Conservation (phyloP, 2,888 invertebrate genomes). For the Athripsodes cinereus region DNA sequence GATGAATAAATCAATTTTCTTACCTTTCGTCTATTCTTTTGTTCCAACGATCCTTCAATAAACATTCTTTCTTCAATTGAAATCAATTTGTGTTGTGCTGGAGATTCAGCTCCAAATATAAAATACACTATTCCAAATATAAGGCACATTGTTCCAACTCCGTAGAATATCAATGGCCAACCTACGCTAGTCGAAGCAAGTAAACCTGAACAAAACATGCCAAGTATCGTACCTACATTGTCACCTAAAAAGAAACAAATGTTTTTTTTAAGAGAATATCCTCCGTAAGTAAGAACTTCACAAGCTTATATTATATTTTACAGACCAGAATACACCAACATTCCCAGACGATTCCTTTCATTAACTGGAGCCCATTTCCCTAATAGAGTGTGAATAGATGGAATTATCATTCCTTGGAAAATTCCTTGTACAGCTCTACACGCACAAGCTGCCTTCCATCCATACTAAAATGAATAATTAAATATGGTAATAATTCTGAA, state of each 20-base stretch:
- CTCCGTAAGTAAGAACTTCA: no score
- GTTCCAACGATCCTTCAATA: slow-evolving; percentile 48
- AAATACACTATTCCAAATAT: slow-evolving; percentile 50
- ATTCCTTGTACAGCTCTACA: slow-evolving; percentile 14
- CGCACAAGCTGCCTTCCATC: slow-evolving; percentile 11
- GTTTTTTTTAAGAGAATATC: no score
- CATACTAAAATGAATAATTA: slow-evolving; percentile 8
- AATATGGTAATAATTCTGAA: no score
- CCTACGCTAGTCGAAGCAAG: slow-evolving; percentile 51
- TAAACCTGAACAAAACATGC: slow-evolving; percentile 59
- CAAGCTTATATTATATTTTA: no score
- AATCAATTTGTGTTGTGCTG: slow-evolving; percentile 50
- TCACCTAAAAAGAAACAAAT: slow-evolving; percentile 45
- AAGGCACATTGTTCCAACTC: slow-evolving; percentile 49
- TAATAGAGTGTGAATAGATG: slow-evolving; percentile 16
- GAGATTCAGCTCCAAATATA: slow-evolving; percentile 52
- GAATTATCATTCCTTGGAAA: slow-evolving; percentile 7
- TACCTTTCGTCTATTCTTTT: slow-evolving; percentile 4
- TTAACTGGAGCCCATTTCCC: slow-evolving; percentile 17
- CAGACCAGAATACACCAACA: slow-evolving; percentile 13
- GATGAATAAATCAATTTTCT: neutral
- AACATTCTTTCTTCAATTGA: slow-evolving; percentile 50
- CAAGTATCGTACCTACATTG: slow-evolving; percentile 62
- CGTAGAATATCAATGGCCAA: slow-evolving; percentile 66
- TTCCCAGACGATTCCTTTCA: slow-evolving; percentile 15